Evolutionary conservation across 2,888 invertebrate genomes (phyloP).

Genomic region (Digitonthophagus gazella): DNA sequence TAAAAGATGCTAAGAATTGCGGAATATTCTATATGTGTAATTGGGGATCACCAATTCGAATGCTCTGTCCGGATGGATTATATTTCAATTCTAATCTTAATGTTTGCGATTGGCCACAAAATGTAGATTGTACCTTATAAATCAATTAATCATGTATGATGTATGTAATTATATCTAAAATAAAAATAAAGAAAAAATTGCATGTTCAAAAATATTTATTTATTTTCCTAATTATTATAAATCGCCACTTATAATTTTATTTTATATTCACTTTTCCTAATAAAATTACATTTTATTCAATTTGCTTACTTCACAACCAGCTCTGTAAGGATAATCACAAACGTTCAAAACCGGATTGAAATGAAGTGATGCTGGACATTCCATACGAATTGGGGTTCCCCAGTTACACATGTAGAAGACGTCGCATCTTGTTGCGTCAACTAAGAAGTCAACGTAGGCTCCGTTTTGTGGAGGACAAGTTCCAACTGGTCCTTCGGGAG

Average conservation of each 20-base stretch:
- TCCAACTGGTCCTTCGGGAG: slow-evolving; percentile 14
- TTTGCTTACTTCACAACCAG: slow-evolving; percentile 25
- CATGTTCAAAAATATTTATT: background rate
- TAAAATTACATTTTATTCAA: background rate
- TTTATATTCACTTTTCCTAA: background rate
- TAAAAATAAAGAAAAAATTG: background rate
- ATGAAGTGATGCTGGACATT: slow-evolving; percentile 26
- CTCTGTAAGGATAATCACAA: slow-evolving; percentile 28
- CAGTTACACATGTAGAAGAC: slow-evolving; percentile 16
- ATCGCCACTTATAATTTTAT: background rate
- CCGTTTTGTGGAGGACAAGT: slow-evolving; percentile 12
- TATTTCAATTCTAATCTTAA: slow-evolving; percentile 24
- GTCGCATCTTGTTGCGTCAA: background rate
- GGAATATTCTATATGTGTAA: slow-evolving; percentile 24
- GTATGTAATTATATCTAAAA: no score
- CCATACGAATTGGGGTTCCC: slow-evolving; percentile 11
- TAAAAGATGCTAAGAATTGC: slow-evolving; percentile 26
- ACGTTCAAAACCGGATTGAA: slow-evolving; percentile 24
- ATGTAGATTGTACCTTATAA: no score
- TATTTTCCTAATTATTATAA: slow-evolving; percentile 2
- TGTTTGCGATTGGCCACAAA: slow-evolving; percentile 21
- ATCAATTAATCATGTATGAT: no score
- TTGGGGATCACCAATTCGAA: slow-evolving; percentile 23
- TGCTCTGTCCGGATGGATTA: slow-evolving; percentile 19
- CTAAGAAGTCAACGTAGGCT: background rate